Evolutionary conservation across 2,888 invertebrate genomes (phyloP).

Genomic region (Drosophila demipolita): DNA sequence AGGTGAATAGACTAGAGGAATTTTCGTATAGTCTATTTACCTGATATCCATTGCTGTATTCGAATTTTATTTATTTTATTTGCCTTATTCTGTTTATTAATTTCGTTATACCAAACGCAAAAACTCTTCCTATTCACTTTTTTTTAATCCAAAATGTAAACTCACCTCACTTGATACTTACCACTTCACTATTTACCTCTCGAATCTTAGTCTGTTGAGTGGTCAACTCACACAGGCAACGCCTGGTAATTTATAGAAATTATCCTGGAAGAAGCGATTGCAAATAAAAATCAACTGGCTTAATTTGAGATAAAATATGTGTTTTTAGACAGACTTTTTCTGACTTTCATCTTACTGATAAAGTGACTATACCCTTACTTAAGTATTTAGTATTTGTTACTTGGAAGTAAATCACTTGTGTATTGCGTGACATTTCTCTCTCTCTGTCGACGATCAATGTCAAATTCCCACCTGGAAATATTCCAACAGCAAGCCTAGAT

Average conservation of each 20-base stretch:
- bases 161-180: neutral
- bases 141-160: neutral
- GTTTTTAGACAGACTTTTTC: neutral
- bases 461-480: slow-evolving; percentile 22
- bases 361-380: slow-evolving; percentile 24
- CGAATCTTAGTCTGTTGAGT: too few relatives aligned
- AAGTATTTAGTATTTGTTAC: slow-evolving; percentile 1
- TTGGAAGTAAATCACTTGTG: slow-evolving; percentile 42
- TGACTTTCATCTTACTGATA: slow-evolving; percentile 22
- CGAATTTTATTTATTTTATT: neutral
- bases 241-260: neutral
- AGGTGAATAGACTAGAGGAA: too few relatives aligned
- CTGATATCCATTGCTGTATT: too few relatives aligned
- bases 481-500: slow-evolving; percentile 1
- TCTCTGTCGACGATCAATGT: slow-evolving; percentile 42
- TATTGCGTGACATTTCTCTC: slow-evolving; percentile 56
- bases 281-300: neutral
- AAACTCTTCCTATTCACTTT: neutral
- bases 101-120: neutral
- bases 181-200: too few relatives aligned
- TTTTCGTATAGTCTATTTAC: too few relatives aligned
- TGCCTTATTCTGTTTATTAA: neutral
- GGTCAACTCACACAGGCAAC: too few relatives aligned
- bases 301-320: neutral
- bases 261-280: neutral